Percentiles rank a stretch among this genome's conserved stretches.
Evolutionary conservation across 2,113 vertebrate species (phyloP).

Genomic region (Nothocercus julius): DNA sequence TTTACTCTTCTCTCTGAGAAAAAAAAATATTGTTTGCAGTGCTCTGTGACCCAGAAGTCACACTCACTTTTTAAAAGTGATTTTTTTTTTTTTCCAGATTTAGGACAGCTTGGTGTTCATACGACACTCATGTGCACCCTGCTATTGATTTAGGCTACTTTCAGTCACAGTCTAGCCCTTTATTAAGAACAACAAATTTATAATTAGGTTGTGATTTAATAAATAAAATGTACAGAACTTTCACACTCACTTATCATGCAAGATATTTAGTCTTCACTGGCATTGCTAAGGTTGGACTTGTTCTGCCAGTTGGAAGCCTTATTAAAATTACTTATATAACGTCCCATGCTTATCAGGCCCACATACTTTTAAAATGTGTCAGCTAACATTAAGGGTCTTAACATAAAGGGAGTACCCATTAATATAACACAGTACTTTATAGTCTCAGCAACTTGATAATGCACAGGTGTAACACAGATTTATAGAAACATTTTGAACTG

Average conservation of each 20-base stretch:
- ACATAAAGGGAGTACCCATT: background rate
- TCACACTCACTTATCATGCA: background rate
- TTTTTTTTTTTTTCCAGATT: background rate
- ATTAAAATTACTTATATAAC: background rate
- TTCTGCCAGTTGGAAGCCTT: background rate
- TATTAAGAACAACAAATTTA: background rate
- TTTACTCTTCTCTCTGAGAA: background rate
- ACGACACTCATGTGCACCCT: background rate
- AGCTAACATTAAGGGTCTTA: background rate
- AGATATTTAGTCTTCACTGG: background rate
- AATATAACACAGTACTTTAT: background rate
- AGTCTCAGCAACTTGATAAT: background rate
- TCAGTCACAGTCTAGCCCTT: background rate
- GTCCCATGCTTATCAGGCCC: background rate
- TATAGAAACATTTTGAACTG: background rate
- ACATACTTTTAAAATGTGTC: background rate
- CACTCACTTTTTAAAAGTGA: background rate
- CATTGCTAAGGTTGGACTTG: background rate
- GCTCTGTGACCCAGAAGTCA: background rate
- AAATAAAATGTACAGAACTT: background rate
- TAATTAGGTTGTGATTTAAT: background rate
- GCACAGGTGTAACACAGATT: background rate
- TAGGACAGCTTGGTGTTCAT: background rate
- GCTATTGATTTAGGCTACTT: background rate
- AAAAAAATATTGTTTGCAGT: background rate